A percentile compares a stretch with the other conserved stretches of the same genome.
These are phyloP conservation scores for Xanthorhoe spadicearia DNA, from an alignment of 2,888 invertebrate genomes.

Conservation along the genomic window DNA sequence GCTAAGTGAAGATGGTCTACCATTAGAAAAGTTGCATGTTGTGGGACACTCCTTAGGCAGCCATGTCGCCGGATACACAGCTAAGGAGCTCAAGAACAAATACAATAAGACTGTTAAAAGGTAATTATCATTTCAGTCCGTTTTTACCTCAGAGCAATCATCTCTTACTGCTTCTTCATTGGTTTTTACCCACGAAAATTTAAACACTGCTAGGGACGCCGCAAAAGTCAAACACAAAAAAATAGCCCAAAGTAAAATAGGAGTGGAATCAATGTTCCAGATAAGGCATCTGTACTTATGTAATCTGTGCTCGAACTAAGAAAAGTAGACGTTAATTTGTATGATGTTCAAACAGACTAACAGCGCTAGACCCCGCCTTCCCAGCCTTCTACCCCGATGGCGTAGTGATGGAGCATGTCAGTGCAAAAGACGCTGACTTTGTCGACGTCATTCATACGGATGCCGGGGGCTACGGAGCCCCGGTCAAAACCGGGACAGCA, in stretches of 20 bases:
- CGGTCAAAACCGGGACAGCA: slow-evolving; percentile 83
- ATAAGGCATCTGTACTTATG: no score
- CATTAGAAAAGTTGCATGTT: slow-evolving; percentile 70
- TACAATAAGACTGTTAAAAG: slow-evolving; percentile 73
- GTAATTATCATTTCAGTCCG: slow-evolving; percentile 47
- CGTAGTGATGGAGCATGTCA: slow-evolving; percentile 79
- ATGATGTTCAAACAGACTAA: slow-evolving; percentile 69
- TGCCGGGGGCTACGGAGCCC: slow-evolving; percentile 86
- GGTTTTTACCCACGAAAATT: no score
- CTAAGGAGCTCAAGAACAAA: slow-evolving; percentile 74
- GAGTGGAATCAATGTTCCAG: no score
- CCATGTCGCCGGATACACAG: slow-evolving; percentile 79
- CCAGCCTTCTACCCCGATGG: slow-evolving; percentile 84
- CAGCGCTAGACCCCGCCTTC: slow-evolving; percentile 86
- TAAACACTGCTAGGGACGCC: no score
- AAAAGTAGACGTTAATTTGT: no score
- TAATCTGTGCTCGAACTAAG: no score
- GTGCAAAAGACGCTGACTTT: slow-evolving; percentile 82
- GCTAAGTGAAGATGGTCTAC: slow-evolving; percentile 66
- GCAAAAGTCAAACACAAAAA: no score
- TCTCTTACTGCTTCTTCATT: no score
- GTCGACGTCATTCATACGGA: slow-evolving; percentile 90
- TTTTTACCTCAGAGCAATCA: no score
- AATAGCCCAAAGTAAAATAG: no score
- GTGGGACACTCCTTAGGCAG: slow-evolving; percentile 81